These are phyloP conservation scores for Melinaea marsaeus DNA, from an alignment of 2,888 invertebrate genomes.

Conservation along the genomic window DNA sequence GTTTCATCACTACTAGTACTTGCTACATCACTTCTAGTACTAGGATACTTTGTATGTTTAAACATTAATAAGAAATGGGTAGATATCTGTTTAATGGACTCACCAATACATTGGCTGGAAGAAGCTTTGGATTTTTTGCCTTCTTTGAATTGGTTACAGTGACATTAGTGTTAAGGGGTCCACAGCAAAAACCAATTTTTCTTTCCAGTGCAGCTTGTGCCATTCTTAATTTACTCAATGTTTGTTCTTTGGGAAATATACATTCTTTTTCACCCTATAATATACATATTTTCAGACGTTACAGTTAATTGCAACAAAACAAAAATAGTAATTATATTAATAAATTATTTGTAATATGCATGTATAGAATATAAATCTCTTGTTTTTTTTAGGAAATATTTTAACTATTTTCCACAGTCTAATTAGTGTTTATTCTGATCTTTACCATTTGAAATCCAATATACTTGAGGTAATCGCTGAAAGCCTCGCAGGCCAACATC, in stretches of 20 bases:
- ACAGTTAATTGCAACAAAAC: constrained; percentile 3
- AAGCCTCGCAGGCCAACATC: constrained; percentile 44
- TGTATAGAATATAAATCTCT: too few relatives aligned
- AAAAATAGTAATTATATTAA: background rate
- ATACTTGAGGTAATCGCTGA: constrained; percentile 61
- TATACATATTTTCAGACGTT: constrained; percentile 9
- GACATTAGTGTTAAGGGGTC: constrained; percentile 33
- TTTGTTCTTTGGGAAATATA: constrained; percentile 50
- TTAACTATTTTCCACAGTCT: background rate
- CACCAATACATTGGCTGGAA: constrained; percentile 69
- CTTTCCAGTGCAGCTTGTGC: constrained; percentile 61
- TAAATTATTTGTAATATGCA: background rate
- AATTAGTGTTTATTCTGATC: background rate
- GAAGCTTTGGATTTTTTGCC: constrained; percentile 42
- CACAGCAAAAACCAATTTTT: constrained; percentile 60
- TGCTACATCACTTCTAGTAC: too few relatives aligned
- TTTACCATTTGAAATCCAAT: constrained; percentile 62
- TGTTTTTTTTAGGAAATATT: background rate
- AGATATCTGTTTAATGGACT: constrained; percentile 15
- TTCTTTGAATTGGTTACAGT: constrained; percentile 7
- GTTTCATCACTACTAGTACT: too few relatives aligned
- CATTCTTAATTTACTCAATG: constrained; percentile 52
- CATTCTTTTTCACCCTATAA: constrained; percentile 49
- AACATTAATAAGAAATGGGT: too few relatives aligned
- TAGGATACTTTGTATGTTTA: too few relatives aligned